phyloP scores from a whole-genome alignment of 1,140 invertebrate genomes.

The Hylaeus anthracinus region DNA sequence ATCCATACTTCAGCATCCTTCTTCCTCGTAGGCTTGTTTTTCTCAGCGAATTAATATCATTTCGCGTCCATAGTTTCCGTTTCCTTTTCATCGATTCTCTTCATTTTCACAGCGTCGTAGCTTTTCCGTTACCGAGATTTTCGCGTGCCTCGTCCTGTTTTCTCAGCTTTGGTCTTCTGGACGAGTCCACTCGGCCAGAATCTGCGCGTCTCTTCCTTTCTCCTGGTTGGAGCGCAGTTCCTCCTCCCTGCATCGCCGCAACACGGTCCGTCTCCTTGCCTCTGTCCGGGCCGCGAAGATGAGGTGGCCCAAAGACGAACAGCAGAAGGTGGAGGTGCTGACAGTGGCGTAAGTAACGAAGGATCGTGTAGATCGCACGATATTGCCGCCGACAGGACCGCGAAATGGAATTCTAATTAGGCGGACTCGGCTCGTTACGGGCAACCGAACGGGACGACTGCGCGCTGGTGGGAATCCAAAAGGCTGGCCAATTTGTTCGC shows the following conservation, averaged over 20 bases:
- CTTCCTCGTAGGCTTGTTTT: background rate
- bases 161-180: constrained; percentile 29
- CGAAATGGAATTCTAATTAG: constrained; percentile 48
- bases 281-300: constrained; percentile 60
- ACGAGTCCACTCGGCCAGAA: constrained; percentile 32
- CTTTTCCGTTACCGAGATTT: constrained; percentile 19
- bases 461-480: background rate
- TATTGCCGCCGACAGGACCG: constrained; percentile 33
- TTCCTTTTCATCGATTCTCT: background rate
- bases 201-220: constrained; percentile 59
- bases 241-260: background rate
- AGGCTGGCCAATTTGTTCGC: constrained; percentile 22
- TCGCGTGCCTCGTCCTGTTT: constrained; percentile 47
- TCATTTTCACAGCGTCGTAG: background rate
- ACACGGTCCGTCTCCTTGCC: constrained; percentile 51
- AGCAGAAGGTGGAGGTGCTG: constrained; percentile 49
- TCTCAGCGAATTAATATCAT: constrained; percentile 16
- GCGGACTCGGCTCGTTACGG: constrained; percentile 9
- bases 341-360: constrained; percentile 64
- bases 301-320: constrained; percentile 61
- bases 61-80: background rate
- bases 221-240: constrained; percentile 15
- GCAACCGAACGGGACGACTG: background rate
- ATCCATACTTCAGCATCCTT: background rate
- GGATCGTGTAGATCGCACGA: constrained; percentile 54